These are phyloP conservation scores for Drosophila hamatofila DNA, from an alignment of 2,888 invertebrate genomes.

Conservation along the genomic window DNA sequence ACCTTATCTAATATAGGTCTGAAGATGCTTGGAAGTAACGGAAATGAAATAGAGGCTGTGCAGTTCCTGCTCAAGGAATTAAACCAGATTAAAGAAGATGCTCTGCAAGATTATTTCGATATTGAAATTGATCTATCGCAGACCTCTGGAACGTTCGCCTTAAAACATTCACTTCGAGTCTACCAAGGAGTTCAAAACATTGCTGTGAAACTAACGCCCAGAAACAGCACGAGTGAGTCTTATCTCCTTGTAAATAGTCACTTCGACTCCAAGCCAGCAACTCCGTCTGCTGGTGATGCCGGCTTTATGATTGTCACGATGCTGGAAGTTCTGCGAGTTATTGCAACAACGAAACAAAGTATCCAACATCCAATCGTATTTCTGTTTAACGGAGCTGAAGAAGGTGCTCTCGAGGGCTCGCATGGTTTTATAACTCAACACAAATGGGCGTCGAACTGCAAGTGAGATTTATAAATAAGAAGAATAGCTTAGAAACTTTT, in stretches of 20 bases:
- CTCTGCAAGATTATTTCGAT: conserved; percentile 70
- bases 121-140: conserved; percentile 79
- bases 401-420: conserved; percentile 88
- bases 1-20: conserved; percentile 23
- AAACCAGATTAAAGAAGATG: conserved; percentile 58
- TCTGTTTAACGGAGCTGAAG: conserved; percentile 89
- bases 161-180: conserved; percentile 63
- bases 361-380: conserved; percentile 88
- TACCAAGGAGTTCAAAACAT: conserved; percentile 83
- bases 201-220: conserved; percentile 77
- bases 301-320: conserved; percentile 88
- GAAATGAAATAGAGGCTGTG: conserved; percentile 88
- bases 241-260: conserved; percentile 93
- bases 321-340: conserved; percentile 86
- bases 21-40: conserved; percentile 87
- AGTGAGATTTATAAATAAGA: conserved; percentile 36
- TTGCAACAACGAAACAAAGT: conserved; percentile 83
- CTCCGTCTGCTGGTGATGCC: conserved; percentile 91
- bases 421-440: conserved; percentile 90
- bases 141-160: conserved; percentile 73
- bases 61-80: conserved; percentile 84
- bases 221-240: conserved; percentile 66
- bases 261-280: conserved; percentile 94
- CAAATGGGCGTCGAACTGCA: conserved; percentile 91
- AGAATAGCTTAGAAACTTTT: background rate